These are phyloP conservation scores for Drosophila seclusa DNA, from an alignment of 2,888 invertebrate species.

Conservation along the genomic window DNA sequence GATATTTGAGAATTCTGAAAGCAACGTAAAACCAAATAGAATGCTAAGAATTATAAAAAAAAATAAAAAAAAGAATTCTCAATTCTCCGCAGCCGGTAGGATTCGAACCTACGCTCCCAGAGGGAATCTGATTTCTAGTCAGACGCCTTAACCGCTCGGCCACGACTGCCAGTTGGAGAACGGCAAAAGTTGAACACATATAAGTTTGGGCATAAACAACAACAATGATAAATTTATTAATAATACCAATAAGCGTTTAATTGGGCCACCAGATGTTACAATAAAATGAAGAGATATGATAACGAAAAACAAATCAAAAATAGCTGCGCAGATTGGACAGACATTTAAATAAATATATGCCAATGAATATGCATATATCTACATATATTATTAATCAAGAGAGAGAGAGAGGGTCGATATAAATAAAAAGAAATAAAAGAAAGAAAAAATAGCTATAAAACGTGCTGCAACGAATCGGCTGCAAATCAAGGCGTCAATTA, in stretches of 20 bases:
- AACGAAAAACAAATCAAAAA: conserved; percentile 19
- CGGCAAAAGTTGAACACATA: neutral
- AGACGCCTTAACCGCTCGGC: conserved; percentile 72
- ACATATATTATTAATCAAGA: conserved; percentile 3
- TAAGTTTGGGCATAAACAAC: neutral
- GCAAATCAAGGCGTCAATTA: conserved; percentile 67
- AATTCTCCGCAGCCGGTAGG: conserved; percentile 92
- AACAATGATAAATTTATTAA: conserved; percentile 2
- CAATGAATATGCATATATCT: conserved; percentile 2
- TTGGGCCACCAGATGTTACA: conserved; percentile 35
- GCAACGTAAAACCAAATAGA: no score
- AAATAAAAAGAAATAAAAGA: neutral
- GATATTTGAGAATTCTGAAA: neutral
- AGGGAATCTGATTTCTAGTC: conserved; percentile 88
- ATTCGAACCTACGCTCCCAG: conserved; percentile 95
- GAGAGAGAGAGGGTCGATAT: conserved; percentile 2
- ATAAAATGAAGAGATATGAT: conserved; percentile 21
- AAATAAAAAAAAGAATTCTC: neutral
- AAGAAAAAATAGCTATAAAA: conserved; percentile 16
- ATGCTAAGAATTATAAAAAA: neutral
- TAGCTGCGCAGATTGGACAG: neutral
- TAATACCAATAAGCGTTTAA: conserved; percentile 11
- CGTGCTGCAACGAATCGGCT: conserved; percentile 52
- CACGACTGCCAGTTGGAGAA: conserved; percentile 43
- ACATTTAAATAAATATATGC: neutral